Percentiles rank a stretch among this genome's conserved stretches.
Evolutionary conservation across 2,888 invertebrate genomes (phyloP).

Genomic region (Latheticus oryzae): DNA sequence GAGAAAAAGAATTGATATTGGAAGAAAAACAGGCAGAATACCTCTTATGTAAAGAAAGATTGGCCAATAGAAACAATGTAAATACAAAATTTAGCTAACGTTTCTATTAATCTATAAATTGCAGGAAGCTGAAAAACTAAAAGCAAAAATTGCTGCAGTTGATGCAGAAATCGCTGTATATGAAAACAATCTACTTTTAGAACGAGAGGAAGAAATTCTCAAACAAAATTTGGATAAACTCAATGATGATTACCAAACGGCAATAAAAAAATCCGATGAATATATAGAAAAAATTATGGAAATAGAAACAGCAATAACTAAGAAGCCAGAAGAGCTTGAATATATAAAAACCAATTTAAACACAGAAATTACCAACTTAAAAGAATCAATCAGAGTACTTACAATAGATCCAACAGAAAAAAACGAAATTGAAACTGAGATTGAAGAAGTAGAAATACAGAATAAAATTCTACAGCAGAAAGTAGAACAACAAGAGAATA

Average conservation of each 20-base stretch:
- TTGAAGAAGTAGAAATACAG: background rate
- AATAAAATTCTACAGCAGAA: conserved; percentile 17
- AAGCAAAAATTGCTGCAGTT: background rate
- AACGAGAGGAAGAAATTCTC: background rate
- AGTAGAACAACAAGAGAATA: conserved; percentile 5
- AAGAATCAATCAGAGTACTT: background rate
- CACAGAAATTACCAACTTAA: background rate
- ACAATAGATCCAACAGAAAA: background rate
- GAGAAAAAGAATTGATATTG: too few species aligned
- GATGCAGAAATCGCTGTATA: background rate
- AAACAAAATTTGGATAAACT: background rate
- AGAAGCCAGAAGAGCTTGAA: too few species aligned
- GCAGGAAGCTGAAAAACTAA: background rate
- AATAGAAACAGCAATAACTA: too few species aligned
- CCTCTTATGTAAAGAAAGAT: background rate
- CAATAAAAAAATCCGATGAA: too few species aligned
- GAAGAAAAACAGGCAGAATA: too few species aligned
- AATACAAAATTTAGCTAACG: background rate
- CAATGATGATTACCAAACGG: too few species aligned
- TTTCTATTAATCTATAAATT: background rate
- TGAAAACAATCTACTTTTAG: background rate
- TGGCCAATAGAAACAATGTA: too few species aligned
- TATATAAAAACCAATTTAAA: too few species aligned
- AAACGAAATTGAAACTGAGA: conserved; percentile 2
- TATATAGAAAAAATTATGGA: too few species aligned